phyloP scores from a whole-genome alignment of 2,113 vertebrate species.

The Vanacampus margaritifer region DNA sequence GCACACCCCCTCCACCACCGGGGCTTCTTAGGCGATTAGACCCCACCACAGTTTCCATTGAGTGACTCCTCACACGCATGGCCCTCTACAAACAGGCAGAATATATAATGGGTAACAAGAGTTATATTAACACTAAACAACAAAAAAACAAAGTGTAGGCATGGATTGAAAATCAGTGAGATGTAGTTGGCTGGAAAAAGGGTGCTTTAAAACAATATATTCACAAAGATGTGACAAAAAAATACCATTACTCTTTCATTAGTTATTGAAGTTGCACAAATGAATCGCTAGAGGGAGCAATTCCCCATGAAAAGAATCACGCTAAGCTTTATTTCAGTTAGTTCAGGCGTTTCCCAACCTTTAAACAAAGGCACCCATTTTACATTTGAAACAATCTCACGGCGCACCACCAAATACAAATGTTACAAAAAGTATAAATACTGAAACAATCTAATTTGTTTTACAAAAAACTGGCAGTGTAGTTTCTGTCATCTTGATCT shows the following conservation, averaged over 20 bases:
- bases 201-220: not conserved
- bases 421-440: not conserved
- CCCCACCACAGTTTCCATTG: slow-evolving; percentile 97
- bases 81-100: slow-evolving; percentile 77
- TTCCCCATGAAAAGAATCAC: slow-evolving; percentile 13
- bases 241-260: no score
- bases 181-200: not conserved
- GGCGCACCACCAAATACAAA: not conserved
- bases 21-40: slow-evolving; percentile 81
- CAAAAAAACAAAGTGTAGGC: not conserved
- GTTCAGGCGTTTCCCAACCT: not conserved
- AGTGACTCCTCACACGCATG: slow-evolving; percentile 95
- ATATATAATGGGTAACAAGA: not conserved
- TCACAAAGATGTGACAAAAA: not conserved
- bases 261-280: not conserved
- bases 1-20: slow-evolving; percentile 73
- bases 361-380: not conserved
- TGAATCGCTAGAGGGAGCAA: slow-evolving; percentile 33
- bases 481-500: no score
- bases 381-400: not conserved
- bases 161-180: not conserved
- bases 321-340: not conserved
- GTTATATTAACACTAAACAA: not conserved
- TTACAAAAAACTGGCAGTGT: no score
- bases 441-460: no score